A percentile compares a stretch with the other conserved stretches of the same genome.
phyloP scores from a whole-genome alignment of 2,888 invertebrate genomes.

The Nomada lathburiana region DNA sequence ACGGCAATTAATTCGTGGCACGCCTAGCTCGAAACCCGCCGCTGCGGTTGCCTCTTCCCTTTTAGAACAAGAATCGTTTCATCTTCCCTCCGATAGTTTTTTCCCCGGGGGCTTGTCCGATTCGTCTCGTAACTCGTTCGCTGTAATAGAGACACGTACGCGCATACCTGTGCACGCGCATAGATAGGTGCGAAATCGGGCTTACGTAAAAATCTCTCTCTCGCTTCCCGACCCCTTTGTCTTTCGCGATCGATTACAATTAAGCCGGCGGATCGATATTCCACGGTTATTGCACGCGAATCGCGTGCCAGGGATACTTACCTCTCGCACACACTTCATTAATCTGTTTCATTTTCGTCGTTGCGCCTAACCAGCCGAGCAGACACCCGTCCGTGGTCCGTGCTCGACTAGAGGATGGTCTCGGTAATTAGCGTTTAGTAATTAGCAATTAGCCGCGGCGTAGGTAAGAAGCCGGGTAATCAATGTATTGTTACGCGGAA shows the following conservation, averaged over 20 bases:
- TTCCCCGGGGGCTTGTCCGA: background rate
- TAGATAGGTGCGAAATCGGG: background rate
- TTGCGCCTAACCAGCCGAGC: conserved; percentile 58
- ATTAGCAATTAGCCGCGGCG: conserved; percentile 61
- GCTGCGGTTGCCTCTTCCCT: background rate
- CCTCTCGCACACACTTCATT: conserved; percentile 64
- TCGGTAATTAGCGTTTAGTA: conserved; percentile 70
- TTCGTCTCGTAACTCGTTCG: background rate
- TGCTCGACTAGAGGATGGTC: conserved; percentile 47
- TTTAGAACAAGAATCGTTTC: conserved; percentile 1
- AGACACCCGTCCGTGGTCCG: conserved; percentile 5
- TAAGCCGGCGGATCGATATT: conserved; percentile 54
- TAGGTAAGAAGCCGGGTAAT: conserved; percentile 28
- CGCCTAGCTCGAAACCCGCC: conserved; percentile 20
- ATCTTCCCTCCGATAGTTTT: background rate
- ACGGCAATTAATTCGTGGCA: conserved; percentile 31
- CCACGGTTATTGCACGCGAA: conserved; percentile 66
- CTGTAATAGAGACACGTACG: background rate
- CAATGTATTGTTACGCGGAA: conserved; percentile 33
- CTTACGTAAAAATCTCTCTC: conserved; percentile 31
- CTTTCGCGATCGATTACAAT: conserved; percentile 47
- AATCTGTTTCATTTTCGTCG: conserved; percentile 69
- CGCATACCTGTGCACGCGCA: background rate
- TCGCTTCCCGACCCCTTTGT: background rate
- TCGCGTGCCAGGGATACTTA: conserved; percentile 57